These are phyloP conservation scores for Volucella zonaria DNA, from an alignment of 2,888 invertebrate species.

Conservation along the genomic window DNA sequence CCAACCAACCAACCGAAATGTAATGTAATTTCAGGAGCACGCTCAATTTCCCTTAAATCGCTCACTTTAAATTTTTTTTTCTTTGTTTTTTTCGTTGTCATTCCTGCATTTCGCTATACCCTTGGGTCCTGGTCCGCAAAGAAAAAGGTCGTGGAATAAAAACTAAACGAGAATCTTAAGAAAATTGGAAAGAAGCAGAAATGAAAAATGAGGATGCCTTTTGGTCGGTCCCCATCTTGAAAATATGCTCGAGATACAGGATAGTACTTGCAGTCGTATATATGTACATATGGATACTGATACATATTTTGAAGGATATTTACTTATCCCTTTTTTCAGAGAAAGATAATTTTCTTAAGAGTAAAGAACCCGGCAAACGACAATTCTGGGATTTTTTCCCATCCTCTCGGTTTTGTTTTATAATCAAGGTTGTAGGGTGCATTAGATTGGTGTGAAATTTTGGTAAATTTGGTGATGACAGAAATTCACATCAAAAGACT, in stretches of 20 bases:
- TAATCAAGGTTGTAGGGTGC: conserved; percentile 62
- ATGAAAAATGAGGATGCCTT: conserved; percentile 37
- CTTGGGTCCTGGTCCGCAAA: conserved; percentile 34
- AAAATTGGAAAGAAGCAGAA: conserved; percentile 53
- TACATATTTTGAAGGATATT: conserved; percentile 56
- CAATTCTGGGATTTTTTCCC: conserved; percentile 35
- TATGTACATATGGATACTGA: too few species aligned
- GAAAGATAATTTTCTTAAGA: conserved; percentile 65
- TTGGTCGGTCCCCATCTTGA: conserved; percentile 48
- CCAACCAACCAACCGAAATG: conserved; percentile 56
- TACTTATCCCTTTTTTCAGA: conserved; percentile 68
- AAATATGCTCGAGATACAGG: conserved; percentile 56
- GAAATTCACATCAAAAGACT: neutral
- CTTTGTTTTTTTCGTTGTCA: conserved; percentile 11
- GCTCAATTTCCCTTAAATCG: conserved; percentile 71
- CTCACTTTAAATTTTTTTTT: conserved; percentile 70
- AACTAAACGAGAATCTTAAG: conserved; percentile 67
- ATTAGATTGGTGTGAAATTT: neutral
- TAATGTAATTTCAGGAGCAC: conserved; percentile 65
- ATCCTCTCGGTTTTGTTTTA: conserved; percentile 52
- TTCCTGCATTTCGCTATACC: conserved; percentile 24
- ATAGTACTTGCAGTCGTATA: conserved; percentile 9
- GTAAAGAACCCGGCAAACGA: conserved; percentile 57
- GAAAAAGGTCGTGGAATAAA: conserved; percentile 54
- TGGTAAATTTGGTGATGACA: neutral